Evolutionary conservation across 1,140 invertebrate genomes (phyloP).

Genomic region (Pseudomyrmex dendroicus): DNA sequence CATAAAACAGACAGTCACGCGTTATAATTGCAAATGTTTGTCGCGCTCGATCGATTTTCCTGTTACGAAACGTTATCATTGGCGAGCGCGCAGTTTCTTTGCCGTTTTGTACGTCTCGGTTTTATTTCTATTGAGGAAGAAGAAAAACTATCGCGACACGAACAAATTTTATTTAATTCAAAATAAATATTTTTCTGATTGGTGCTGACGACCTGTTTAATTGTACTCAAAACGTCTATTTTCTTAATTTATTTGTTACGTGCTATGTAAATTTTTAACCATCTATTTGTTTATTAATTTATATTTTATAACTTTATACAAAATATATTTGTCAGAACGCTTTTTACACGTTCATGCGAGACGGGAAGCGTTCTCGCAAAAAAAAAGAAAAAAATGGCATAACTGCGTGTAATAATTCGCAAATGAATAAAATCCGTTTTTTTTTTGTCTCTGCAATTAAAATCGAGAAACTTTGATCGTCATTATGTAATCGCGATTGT

Average conservation of each 20-base stretch:
- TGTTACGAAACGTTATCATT: not conserved
- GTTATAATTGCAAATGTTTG: slow-evolving; percentile 25
- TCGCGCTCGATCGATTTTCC: slow-evolving; percentile 19
- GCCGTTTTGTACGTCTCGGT: no score
- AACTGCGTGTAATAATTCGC: not conserved
- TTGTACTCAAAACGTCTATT: no score
- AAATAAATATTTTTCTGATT: no score
- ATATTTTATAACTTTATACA: not conserved
- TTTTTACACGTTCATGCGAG: not conserved
- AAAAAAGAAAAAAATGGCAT: not conserved
- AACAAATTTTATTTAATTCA: no score
- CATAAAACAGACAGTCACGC: slow-evolving; percentile 7
- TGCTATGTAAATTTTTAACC: no score
- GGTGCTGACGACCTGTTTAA: no score
- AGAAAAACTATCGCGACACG: no score
- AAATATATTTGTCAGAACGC: no score
- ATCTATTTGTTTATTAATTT: no score
- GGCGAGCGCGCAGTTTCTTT: not conserved
- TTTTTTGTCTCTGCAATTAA: not conserved
- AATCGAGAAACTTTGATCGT: not conserved
- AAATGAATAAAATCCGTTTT: slow-evolving; percentile 8
- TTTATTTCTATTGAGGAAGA: no score
- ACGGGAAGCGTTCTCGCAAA: no score
- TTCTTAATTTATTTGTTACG: no score
- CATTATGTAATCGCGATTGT: slow-evolving; percentile 4